These are phyloP conservation scores for Lasioglossum vierecki DNA, from an alignment of 2,888 invertebrate genomes.

Conservation along the genomic window DNA sequence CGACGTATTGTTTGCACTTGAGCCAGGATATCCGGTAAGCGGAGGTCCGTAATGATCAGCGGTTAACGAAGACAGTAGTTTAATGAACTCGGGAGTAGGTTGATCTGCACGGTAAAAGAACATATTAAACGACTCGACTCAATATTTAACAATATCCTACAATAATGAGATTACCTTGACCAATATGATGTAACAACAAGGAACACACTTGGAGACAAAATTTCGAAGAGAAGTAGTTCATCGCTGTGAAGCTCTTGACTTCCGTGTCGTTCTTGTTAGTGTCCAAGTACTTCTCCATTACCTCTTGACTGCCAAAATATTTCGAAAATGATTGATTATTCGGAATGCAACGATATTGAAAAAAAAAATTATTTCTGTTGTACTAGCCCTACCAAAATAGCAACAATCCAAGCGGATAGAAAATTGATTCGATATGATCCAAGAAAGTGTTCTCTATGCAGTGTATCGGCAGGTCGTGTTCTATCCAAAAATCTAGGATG, in stretches of 20 bases:
- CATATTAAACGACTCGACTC: background rate
- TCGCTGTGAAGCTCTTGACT: slow-evolving; percentile 64
- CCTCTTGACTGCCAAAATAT: slow-evolving; percentile 61
- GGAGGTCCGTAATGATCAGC: slow-evolving; percentile 81
- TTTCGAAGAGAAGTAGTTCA: slow-evolving; percentile 78
- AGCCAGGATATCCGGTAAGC: slow-evolving; percentile 80
- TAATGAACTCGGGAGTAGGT: slow-evolving; percentile 78
- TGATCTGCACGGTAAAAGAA: slow-evolving; percentile 70
- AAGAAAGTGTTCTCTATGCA: slow-evolving; percentile 86
- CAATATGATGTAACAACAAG: slow-evolving; percentile 78
- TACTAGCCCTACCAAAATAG: slow-evolving; percentile 77
- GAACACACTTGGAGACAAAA: slow-evolving; percentile 81
- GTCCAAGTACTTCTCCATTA: slow-evolving; percentile 71
- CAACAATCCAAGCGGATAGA: slow-evolving; percentile 80
- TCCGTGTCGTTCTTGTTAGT: slow-evolving; percentile 65
- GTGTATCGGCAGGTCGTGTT: slow-evolving; percentile 83
- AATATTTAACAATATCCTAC: background rate
- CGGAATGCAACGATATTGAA: background rate
- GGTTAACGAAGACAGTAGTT: slow-evolving; percentile 78
- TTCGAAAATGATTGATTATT: background rate
- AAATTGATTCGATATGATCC: slow-evolving; percentile 85
- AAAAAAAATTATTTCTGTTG: background rate
- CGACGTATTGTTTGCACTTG: slow-evolving; percentile 78
- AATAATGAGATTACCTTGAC: slow-evolving; percentile 75
- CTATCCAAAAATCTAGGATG: slow-evolving; percentile 83